Evolutionary conservation across 1,140 invertebrate species (phyloP).

Genomic region (Trachymyrmex cornetzi): DNA sequence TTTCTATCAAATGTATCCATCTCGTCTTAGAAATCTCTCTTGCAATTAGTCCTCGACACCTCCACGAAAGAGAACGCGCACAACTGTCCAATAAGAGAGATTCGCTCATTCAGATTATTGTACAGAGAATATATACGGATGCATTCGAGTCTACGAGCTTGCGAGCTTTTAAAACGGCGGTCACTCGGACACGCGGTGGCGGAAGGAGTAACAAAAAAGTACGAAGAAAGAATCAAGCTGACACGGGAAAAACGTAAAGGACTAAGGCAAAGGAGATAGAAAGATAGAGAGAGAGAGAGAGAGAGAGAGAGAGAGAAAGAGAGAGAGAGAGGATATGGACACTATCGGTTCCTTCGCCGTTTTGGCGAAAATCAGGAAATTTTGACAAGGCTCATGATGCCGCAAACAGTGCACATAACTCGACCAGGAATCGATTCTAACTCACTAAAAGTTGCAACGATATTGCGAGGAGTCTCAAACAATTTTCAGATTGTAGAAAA

Average conservation of each 20-base stretch:
- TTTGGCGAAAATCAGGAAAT: background rate
- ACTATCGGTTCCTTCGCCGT: background rate
- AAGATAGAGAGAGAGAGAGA: background rate
- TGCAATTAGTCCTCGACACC: background rate
- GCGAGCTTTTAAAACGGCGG: conserved; percentile 42
- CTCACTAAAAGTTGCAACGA: background rate
- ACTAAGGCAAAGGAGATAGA: background rate
- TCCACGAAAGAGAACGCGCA: background rate
- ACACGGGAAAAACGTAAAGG: background rate
- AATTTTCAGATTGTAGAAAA: no score
- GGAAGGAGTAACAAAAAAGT: conserved; percentile 58
- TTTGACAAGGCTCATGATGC: conserved; percentile 52
- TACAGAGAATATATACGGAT: background rate
- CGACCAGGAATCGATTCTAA: background rate
- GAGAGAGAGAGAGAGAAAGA: conserved; percentile 26
- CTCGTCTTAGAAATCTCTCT: background rate
- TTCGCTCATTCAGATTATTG: background rate
- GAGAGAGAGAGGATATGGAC: conserved; percentile 39
- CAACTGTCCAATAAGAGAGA: background rate
- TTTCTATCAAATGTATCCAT: conserved; percentile 9
- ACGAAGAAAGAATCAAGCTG: conserved; percentile 57
- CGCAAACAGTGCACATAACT: conserved; percentile 48
- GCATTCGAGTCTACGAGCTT: conserved; percentile 35
- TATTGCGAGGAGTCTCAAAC: background rate
- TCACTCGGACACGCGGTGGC: conserved; percentile 31